A percentile compares a stretch with the other conserved stretches of the same genome.
These are phyloP conservation scores for Cryptotis parvus DNA, from an alignment of 2,113 vertebrate species.

Conservation along the genomic window DNA sequence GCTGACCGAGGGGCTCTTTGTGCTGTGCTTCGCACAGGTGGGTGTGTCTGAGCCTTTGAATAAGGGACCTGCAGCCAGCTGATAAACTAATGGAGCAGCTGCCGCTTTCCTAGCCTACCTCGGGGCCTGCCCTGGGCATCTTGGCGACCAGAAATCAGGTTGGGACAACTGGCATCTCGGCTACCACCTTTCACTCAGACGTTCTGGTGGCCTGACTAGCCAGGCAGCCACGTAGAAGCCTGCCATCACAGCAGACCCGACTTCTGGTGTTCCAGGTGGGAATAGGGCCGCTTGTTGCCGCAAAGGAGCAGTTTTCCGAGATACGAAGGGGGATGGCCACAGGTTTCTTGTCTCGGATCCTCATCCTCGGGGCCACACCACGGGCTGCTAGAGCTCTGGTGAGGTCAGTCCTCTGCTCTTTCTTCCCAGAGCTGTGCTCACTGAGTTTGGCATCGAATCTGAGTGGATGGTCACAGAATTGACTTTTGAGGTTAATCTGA, in stretches of 20 bases:
- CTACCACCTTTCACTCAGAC: background rate
- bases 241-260: background rate
- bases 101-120: background rate
- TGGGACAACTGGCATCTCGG: background rate
- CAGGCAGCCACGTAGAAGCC: constrained; percentile 38
- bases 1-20: constrained; percentile 50
- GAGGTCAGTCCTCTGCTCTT: background rate
- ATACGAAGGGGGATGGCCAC: constrained; percentile 28
- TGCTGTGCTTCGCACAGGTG: too few species aligned
- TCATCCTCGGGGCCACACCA: too few species aligned
- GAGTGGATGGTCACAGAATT: background rate
- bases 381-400: too few species aligned
- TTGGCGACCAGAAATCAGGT: background rate
- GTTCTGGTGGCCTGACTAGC: constrained; percentile 33
- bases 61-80: background rate
- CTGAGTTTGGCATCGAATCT: background rate
- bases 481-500: constrained; percentile 48
- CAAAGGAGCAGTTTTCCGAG: constrained; percentile 63
- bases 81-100: constrained; percentile 59
- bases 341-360: too few species aligned
- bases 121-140: background rate
- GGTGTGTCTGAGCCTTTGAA: constrained; percentile 36
- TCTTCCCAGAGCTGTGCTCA: background rate
- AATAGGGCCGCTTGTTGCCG: constrained; percentile 44
- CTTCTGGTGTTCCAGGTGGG: background rate